Evolutionary conservation across 2,888 invertebrate genomes (phyloP).

Genomic region (Heliconius ismenius): DNA sequence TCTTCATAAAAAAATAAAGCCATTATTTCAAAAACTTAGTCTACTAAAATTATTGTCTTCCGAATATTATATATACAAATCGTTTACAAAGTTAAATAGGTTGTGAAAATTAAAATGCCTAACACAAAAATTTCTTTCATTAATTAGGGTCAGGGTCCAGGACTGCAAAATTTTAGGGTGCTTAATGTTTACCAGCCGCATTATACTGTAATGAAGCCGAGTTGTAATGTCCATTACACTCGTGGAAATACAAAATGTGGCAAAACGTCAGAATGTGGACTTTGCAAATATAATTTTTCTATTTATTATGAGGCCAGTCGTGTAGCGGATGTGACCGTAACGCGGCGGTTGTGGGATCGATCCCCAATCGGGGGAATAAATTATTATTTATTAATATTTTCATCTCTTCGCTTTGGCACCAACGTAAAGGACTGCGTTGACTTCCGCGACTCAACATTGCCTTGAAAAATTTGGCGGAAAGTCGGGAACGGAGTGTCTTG

Average conservation of each 20-base stretch:
- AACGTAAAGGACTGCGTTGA: too few relatives aligned
- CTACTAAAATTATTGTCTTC: not conserved
- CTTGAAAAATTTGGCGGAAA: too few relatives aligned
- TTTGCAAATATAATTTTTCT: not conserved
- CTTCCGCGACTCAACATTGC: too few relatives aligned
- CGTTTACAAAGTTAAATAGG: constrained; percentile 20
- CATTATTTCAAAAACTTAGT: not conserved
- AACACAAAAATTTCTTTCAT: constrained; percentile 26
- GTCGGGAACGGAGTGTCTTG: too few relatives aligned
- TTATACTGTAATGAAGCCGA: constrained; percentile 25
- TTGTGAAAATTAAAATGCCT: constrained; percentile 29
- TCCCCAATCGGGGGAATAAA: too few relatives aligned
- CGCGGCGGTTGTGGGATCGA: too few relatives aligned
- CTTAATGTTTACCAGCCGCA: constrained; percentile 26
- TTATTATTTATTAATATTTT: too few relatives aligned
- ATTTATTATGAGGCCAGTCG: not conserved
- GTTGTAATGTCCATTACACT: constrained; percentile 24
- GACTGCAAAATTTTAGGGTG: constrained; percentile 10
- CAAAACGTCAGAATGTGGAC: constrained; percentile 1
- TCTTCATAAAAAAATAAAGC: not conserved
- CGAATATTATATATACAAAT: not conserved
- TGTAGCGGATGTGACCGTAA: too few relatives aligned
- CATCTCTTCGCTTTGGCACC: too few relatives aligned
- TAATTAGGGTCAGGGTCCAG: constrained; percentile 21
- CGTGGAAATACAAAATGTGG: constrained; percentile 15